Evolutionary conservation across 2,888 invertebrate genomes (phyloP).

Genomic region (Exocentrus adspersus): DNA sequence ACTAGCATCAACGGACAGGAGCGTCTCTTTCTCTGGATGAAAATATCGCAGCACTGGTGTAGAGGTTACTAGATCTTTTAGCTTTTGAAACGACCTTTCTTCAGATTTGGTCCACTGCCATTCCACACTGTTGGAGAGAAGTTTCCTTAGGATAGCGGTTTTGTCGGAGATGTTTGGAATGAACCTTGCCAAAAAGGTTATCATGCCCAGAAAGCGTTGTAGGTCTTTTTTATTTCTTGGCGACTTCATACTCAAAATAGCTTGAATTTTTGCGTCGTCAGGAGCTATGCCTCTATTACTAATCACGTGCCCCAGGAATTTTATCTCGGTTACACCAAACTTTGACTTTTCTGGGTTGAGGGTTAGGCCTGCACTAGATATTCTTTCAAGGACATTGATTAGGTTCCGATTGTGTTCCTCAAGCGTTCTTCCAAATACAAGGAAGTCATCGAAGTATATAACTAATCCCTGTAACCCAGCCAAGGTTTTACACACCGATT

Average conservation of each 20-base stretch:
- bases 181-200: conserved; percentile 30
- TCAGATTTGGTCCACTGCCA: conserved; percentile 31
- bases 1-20: not conserved
- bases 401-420: conserved; percentile 21
- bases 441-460: conserved; percentile 31
- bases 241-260: not conserved
- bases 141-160: conserved; percentile 18
- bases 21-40: not conserved
- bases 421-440: conserved; percentile 19
- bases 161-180: no score
- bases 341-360: conserved; percentile 23
- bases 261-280: conserved; percentile 20
- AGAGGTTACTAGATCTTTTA: conserved; percentile 1
- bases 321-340: conserved; percentile 6
- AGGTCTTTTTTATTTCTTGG: conserved; percentile 16
- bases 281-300: conserved; percentile 4
- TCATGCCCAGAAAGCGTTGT: conserved; percentile 32
- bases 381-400: not conserved
- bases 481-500: conserved; percentile 20
- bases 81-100: conserved; percentile 16
- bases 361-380: conserved; percentile 11
- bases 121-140: conserved; percentile 23
- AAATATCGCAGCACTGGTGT: not conserved
- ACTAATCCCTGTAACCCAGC: conserved; percentile 24
- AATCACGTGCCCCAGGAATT: conserved; percentile 20